A percentile compares a stretch with the other conserved stretches of the same genome.
phyloP scores from a whole-genome alignment of 92 coral and sea anemone species.

The Galaxea fascicularis region DNA sequence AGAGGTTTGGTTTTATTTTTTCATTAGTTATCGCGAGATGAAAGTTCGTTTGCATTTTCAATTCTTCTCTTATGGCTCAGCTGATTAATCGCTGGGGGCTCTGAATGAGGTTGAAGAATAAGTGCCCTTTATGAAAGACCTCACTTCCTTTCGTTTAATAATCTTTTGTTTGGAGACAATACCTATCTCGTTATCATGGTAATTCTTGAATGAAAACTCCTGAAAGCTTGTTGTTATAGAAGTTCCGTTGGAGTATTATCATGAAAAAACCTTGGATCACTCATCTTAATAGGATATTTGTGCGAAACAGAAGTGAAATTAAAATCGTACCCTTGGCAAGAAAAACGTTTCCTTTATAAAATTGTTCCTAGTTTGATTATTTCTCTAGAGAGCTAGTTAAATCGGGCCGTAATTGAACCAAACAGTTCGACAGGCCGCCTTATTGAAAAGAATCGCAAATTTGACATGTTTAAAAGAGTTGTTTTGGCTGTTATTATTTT shows the following conservation, averaged over 20 bases:
- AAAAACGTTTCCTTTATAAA: slow-evolving; percentile 5
- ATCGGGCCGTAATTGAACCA: slow-evolving; percentile 3
- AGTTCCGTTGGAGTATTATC: slow-evolving; percentile 87
- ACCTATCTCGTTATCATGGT: slow-evolving; percentile 85
- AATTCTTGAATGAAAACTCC: slow-evolving; percentile 78
- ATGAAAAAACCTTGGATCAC: slow-evolving; percentile 73
- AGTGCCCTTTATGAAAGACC: slow-evolving; percentile 90
- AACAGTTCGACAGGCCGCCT: slow-evolving; percentile 46
- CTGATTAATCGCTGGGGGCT: slow-evolving; percentile 93
- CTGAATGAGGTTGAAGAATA: slow-evolving; percentile 76
- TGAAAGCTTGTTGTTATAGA: slow-evolving; percentile 82
- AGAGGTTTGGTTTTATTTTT: slow-evolving; percentile 53
- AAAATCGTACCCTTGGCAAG: slow-evolving; percentile 74
- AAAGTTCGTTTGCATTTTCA: slow-evolving; percentile 84
- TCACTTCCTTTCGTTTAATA: slow-evolving; percentile 90
- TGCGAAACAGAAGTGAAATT: slow-evolving; percentile 73
- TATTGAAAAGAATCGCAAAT: slow-evolving; percentile 59
- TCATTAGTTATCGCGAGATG: slow-evolving; percentile 73
- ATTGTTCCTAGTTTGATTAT: not conserved
- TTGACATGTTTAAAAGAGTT: slow-evolving; percentile 71
- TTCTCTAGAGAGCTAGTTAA: slow-evolving; percentile 35
- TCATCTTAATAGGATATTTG: slow-evolving; percentile 82
- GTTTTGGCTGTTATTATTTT: slow-evolving; percentile 75
- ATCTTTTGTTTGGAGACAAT: slow-evolving; percentile 95
- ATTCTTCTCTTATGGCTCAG: slow-evolving; percentile 73